Base-by-base conservation (phyloP, 2,797 vertebrate species). In the Rhinichthys osculus region DNA sequence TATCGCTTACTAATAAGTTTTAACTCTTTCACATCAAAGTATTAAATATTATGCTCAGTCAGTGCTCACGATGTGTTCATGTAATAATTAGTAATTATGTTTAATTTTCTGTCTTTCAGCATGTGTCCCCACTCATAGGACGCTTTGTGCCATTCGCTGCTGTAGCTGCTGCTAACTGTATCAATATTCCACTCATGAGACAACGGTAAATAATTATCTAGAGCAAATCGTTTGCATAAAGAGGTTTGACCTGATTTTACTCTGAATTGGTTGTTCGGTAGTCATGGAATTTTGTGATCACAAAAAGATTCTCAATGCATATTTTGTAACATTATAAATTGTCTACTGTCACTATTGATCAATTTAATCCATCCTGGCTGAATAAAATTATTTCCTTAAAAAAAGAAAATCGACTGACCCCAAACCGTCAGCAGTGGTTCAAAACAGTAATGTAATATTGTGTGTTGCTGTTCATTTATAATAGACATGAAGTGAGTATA, bases 141-240 rank as follows among this genome's bases (percentile, higher is more conserved):
- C 96, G 98, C 14, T 98, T 99, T 87, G 98, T 99, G 88, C 98
- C 98, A 44, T 99, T 99, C 74, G 98, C 98, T 93, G 98, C 98
- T 54, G 98, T 99, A 30, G 98, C 98, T 80, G 97, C 98, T 91
- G 98, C 98, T 84, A 99, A 99, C 92, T 99, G 98, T 92, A 99
- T 99, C 93, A 99, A 99, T 89, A 99, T 99, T 90, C 98, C 98
- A 0, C 92, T 99, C 86, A 99, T 99, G 98, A 97, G 98, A 91
- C 98, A 99, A 94, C 96, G 98, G 98, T 99, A 95, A 91, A 92
- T 42, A 16, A 73, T 44, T 67, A 38, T 19, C 27, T 35, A 40
- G 47, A 70, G n/a, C 38, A 11, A 73, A 81, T 50, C 16, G 2
- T 54, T 35, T 23, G 42, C 19, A 33, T 54, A 10, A 62, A 78